phyloP scores from a whole-genome alignment of 35 echinoderm and acorn worm species.

The Heliocidaris erythrogramma region DNA sequence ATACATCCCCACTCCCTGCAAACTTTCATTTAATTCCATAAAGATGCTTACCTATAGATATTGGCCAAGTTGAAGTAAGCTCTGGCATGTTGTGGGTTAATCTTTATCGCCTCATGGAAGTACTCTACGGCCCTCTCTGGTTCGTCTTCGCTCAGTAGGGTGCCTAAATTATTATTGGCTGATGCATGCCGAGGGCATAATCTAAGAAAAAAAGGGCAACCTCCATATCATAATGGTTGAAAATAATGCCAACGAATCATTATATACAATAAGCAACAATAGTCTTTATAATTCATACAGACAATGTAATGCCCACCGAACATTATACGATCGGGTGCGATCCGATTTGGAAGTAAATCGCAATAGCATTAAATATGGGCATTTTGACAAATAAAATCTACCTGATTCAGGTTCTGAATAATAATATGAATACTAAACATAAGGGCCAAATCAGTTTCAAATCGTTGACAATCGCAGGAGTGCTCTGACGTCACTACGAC shows the following conservation, averaged over 20 bases:
- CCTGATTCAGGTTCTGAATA: too few species aligned
- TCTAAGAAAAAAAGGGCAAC: conserved; percentile 42
- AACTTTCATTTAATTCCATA: too few species aligned
- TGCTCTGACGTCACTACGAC: too few species aligned
- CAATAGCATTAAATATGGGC: too few species aligned
- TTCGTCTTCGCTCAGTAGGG: conserved; percentile 66
- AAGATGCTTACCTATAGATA: conserved; percentile 61
- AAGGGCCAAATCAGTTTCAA: too few species aligned
- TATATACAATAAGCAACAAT: background rate
- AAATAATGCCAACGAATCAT: background rate
- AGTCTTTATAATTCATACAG: background rate
- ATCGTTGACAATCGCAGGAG: too few species aligned
- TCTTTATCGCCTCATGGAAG: conserved; percentile 61
- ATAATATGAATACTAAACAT: too few species aligned
- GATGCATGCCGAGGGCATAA: conserved; percentile 88
- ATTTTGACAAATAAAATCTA: too few species aligned
- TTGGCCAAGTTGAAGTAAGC: conserved; percentile 91
- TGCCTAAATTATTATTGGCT: conserved; percentile 90
- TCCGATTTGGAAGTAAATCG: too few species aligned
- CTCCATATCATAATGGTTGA: background rate
- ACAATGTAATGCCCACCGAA: too few species aligned
- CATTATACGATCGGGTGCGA: too few species aligned
- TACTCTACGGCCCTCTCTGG: conserved; percentile 47
- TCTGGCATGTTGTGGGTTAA: conserved; percentile 73
- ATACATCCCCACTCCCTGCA: too few species aligned